Conservation (phyloP, 64 coral and sea anemone species). For the Stichodactyla helianthus region DNA sequence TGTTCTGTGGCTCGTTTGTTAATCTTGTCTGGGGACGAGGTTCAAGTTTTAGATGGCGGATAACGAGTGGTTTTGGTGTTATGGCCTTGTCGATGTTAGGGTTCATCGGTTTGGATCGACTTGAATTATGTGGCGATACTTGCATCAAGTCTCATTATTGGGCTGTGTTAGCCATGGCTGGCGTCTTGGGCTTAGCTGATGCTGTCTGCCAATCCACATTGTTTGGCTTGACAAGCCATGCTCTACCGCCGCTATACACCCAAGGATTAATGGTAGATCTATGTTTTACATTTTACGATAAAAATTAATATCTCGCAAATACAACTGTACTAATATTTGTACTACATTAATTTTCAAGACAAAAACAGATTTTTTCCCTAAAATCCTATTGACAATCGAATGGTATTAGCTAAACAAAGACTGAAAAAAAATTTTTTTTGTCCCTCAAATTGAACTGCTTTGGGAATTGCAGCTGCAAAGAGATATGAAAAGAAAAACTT, state of each 20-base stretch:
- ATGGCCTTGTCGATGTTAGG: constrained; percentile 75
- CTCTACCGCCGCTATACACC: constrained; percentile 80
- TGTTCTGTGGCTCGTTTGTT: constrained; percentile 85
- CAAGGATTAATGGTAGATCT: constrained; percentile 84
- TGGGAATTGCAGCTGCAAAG: too few species aligned
- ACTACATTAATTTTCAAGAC: background rate
- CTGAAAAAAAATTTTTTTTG: too few species aligned
- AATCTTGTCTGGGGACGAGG: constrained; percentile 86
- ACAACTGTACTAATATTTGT: background rate
- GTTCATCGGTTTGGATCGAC: constrained; percentile 71
- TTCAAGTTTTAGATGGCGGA: constrained; percentile 78
- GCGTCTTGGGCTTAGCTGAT: constrained; percentile 75
- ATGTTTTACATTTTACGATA: background rate
- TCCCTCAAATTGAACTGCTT: too few species aligned
- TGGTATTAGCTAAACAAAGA: too few species aligned
- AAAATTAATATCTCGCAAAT: background rate
- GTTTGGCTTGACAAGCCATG: constrained; percentile 87
- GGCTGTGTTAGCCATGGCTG: constrained; percentile 71
- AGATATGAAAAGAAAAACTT: too few species aligned
- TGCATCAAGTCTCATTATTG: constrained; percentile 84
- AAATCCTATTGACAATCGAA: too few species aligned
- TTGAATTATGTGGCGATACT: constrained; percentile 80
- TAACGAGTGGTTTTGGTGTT: constrained; percentile 61
- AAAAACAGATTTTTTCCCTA: too few species aligned
- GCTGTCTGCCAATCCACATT: constrained; percentile 87